These are phyloP conservation scores for Crocodylus rhombifer DNA, from an alignment of 2,797 vertebrate genomes.

Conservation along the genomic window DNA sequence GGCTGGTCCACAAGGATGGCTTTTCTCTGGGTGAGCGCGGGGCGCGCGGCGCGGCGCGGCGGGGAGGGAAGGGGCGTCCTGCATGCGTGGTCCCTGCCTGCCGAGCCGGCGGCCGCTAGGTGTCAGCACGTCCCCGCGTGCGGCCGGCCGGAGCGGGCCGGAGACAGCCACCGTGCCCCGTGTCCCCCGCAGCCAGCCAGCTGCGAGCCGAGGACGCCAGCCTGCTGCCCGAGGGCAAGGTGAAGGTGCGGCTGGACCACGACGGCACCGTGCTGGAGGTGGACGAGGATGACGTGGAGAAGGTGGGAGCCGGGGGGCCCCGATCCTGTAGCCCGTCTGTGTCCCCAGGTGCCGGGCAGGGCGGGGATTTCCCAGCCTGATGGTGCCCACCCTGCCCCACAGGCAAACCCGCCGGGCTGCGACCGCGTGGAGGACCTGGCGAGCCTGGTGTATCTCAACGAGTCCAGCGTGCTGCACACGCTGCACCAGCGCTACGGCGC, in stretches of 20 bases:
- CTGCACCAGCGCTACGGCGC: slow-evolving; percentile 94
- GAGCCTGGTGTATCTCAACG: slow-evolving; percentile 93
- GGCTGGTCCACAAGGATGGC: slow-evolving; percentile 96
- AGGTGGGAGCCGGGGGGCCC: slow-evolving; percentile 80
- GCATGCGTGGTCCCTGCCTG: neutral
- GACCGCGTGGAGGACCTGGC: slow-evolving; percentile 93
- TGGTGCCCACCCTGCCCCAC: rapidly evolving
- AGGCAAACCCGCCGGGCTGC: slow-evolving; percentile 94
- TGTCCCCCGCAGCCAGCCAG: slow-evolving; percentile 86
- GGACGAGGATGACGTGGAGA: slow-evolving; percentile 96
- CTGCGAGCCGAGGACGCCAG: slow-evolving; percentile 84
- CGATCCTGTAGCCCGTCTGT: rapidly evolving
- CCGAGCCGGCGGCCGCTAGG: neutral
- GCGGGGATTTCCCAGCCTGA: neutral
- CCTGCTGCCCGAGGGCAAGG: slow-evolving; percentile 90
- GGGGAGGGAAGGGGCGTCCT: rapidly evolving
- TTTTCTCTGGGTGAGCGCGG: slow-evolving; percentile 92
- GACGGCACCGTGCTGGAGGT: slow-evolving; percentile 92
- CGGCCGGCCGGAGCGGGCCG: neutral
- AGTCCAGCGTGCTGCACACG: slow-evolving; percentile 93
- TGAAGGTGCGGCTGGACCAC: slow-evolving; percentile 92
- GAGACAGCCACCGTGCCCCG: neutral
- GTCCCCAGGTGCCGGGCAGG: neutral
- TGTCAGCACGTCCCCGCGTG: neutral
- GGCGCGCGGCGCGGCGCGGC: neutral